A percentile compares a stretch with the other conserved stretches of the same genome.
Conservation (phyloP, 2,888 invertebrate species). For the Luffia ferchaultella region DNA sequence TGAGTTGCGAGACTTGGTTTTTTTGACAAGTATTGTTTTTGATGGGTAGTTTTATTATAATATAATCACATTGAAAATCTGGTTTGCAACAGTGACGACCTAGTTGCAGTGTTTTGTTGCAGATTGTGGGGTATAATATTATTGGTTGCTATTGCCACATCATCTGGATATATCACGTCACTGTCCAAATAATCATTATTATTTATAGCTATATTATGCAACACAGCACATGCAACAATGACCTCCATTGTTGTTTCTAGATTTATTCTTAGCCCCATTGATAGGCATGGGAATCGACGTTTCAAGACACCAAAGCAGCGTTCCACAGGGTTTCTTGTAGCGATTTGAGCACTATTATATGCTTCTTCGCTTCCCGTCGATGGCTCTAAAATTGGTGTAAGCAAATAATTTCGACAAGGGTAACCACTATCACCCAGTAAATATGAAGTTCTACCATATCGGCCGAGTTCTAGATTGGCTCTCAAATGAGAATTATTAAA, state of each 20-base stretch:
- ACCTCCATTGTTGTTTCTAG: slow-evolving; percentile 16
- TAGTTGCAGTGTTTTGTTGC: background rate
- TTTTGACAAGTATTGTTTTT: too few relatives aligned
- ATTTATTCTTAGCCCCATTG: slow-evolving; percentile 20
- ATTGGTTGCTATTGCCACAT: background rate
- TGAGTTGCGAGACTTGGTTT: too few relatives aligned
- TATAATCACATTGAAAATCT: background rate
- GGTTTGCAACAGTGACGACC: background rate
- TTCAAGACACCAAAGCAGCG: slow-evolving; percentile 3
- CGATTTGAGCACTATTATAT: slow-evolving; percentile 1
- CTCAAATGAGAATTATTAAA: too few relatives aligned
- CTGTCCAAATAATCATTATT: too few relatives aligned
- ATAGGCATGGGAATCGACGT: slow-evolving; percentile 6
- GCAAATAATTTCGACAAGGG: slow-evolving; percentile 2
- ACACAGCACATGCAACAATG: slow-evolving; percentile 21
- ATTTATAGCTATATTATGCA: slow-evolving; percentile 20
- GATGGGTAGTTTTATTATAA: too few relatives aligned
- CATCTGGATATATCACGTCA: slow-evolving; percentile 4
- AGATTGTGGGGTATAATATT: background rate
- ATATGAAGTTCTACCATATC: background rate
- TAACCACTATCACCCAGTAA: slow-evolving; percentile 5
- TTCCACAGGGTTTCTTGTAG: slow-evolving; percentile 1
- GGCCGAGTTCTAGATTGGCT: background rate
- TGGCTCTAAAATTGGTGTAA: slow-evolving; percentile 1
- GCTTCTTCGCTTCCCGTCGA: slow-evolving; percentile 1